Base-by-base conservation (phyloP, 2,888 invertebrate genomes). In the Drosophila monieri region DNA sequence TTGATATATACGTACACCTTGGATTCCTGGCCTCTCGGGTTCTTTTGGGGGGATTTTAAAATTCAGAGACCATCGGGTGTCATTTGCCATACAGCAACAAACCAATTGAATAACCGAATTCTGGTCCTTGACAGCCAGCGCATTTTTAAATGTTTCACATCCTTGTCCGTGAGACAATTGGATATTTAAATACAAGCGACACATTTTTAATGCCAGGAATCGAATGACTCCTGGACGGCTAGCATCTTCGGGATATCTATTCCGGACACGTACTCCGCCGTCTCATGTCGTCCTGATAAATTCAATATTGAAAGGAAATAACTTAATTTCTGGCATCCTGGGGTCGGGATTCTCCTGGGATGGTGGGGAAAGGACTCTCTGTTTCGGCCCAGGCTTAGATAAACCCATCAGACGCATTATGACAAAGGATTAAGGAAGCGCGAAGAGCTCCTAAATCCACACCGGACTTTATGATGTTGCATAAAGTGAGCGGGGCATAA, bases 221-320 rank as follows among this genome's bases (percentile, higher is more conserved):
- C 27, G 51, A 15, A 12, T 37, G 15, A 39, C 61, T 23, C 41
- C 43, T 46, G 32, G 46, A 53, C 30, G 1, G 6, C 46, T 49
- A 35, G 18, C 43, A 39, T n/a, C 18, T 39, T 23, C 21, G 52
- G 49, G 47, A 72, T 79, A 58, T 59, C 57, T 76, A 90, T 90
- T 84, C 90, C 44, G 70, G 75, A 80, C 90, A 90, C 90, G 90
- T 88, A 78, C 47, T 55, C 18, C 46, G 10, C 39, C 39, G 53
- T 54, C 44, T 69, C 69, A 77, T 83, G 87, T 76, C 78, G 73
- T 67, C 66, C 73, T 90, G 81, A 88, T 89, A 89, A 90, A 90
- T 90, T 90, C 76, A 90, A 90, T 90, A 90, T 90, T 89, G 90
- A 77, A 88, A 80, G 81, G 80, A 85, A 88, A 89, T 90, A 90